These are phyloP conservation scores for Sinella curviseta DNA, from an alignment of 1,140 invertebrate species.

Conservation along the genomic window DNA sequence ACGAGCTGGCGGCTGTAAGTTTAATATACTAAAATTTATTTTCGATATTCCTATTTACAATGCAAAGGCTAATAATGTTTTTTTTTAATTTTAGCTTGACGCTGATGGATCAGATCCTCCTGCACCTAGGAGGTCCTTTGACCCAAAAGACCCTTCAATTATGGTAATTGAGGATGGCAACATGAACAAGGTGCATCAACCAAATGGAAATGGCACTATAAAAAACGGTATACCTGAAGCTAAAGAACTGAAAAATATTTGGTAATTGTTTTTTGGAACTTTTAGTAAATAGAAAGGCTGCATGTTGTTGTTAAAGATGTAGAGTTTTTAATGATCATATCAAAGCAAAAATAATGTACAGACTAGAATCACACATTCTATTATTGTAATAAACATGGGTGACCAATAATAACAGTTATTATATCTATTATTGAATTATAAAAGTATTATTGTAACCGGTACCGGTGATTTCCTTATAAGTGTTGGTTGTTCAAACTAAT, in stretches of 20 bases:
- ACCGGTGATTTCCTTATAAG: neutral
- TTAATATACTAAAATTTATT: neutral
- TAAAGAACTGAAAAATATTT: constrained; percentile 13
- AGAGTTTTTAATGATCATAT: neutral
- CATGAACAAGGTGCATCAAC: neutral
- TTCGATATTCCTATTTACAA: neutral
- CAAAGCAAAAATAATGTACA: neutral
- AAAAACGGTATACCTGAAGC: neutral
- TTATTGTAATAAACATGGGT: neutral
- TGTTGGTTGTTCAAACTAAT: neutral
- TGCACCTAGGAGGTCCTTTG: neutral
- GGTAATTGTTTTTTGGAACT: neutral
- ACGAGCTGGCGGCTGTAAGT: constrained; percentile 78
- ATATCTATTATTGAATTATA: neutral
- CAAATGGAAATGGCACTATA: neutral
- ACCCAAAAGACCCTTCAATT: neutral
- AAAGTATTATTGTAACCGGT: neutral
- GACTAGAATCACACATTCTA: neutral
- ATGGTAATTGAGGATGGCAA: neutral
- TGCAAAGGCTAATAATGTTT: neutral
- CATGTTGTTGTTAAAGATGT: neutral
- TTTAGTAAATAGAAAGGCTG: neutral
- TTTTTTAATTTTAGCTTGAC: neutral
- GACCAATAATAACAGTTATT: too few species aligned
- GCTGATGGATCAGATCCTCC: neutral